phyloP scores from a whole-genome alignment of 1,140 invertebrate species.

The Copidosoma floridanum region DNA sequence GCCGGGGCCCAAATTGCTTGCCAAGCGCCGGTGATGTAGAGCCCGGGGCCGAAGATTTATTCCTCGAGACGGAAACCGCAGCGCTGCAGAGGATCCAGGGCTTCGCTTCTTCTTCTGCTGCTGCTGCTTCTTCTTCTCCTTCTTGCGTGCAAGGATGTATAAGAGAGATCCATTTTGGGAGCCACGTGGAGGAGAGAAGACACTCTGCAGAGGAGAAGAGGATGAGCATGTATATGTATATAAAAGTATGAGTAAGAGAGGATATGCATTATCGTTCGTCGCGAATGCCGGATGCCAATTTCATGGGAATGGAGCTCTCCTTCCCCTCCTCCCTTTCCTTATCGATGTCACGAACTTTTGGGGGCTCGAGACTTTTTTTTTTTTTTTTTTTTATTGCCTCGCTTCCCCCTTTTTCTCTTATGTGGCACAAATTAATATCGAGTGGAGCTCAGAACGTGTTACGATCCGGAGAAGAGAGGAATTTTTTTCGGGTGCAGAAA shows the following conservation, averaged over 20 bases:
- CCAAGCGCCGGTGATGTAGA: conserved; percentile 52
- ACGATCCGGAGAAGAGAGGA: conserved; percentile 2
- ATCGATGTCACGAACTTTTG: conserved; percentile 30
- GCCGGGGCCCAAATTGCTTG: conserved; percentile 54
- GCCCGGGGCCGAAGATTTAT: conserved; percentile 52
- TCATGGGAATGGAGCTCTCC: conserved; percentile 38
- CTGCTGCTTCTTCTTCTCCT: background rate
- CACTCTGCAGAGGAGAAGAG: background rate
- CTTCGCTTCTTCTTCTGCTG: conserved; percentile 19
- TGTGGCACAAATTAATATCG: conserved; percentile 21
- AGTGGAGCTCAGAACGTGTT: background rate
- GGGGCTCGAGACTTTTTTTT: conserved; percentile 9
- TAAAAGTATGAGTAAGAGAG: background rate
- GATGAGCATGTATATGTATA: background rate
- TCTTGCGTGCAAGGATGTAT: background rate
- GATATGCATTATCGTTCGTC: conserved; percentile 36
- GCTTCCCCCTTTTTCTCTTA: background rate
- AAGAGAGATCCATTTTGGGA: conserved; percentile 7
- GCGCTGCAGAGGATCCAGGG: conserved; percentile 20
- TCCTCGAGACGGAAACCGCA: conserved; percentile 39
- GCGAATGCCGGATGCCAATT: conserved; percentile 41
- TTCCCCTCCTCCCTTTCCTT: conserved; percentile 35
- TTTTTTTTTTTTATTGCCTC: conserved; percentile 9
- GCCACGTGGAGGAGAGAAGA: background rate
- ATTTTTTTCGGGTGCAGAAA: conserved; percentile 3